phyloP scores from a whole-genome alignment of 2,888 invertebrate species.

The Archips crataeganus region DNA sequence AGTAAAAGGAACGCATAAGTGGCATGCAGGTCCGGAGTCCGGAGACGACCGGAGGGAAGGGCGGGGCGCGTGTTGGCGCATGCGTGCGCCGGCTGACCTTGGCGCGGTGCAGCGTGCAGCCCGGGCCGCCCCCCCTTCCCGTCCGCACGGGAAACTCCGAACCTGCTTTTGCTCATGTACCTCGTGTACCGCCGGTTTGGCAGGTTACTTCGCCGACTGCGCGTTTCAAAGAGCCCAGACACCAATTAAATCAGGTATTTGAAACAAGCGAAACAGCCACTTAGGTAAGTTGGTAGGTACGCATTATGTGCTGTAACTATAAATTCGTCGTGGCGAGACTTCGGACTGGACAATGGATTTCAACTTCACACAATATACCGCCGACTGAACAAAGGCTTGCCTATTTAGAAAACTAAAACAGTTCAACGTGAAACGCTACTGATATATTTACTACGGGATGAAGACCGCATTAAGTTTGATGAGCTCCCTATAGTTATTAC shows the following conservation, averaged over 20 bases:
- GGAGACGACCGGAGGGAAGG: slow-evolving; percentile 47
- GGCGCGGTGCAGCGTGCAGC: slow-evolving; percentile 83
- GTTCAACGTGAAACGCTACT: neutral
- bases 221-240: slow-evolving; percentile 69
- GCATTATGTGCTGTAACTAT: slow-evolving; percentile 13
- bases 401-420: neutral
- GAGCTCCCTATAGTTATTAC: too few relatives aligned
- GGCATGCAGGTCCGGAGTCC: slow-evolving; percentile 64
- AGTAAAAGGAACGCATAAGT: slow-evolving; percentile 69
- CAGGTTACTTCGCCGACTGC: slow-evolving; percentile 74
- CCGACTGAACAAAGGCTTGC: neutral
- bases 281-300: slow-evolving; percentile 1
- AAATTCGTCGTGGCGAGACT: slow-evolving; percentile 6
- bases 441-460: too few relatives aligned
- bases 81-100: slow-evolving; percentile 83
- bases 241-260: slow-evolving; percentile 56
- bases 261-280: slow-evolving; percentile 18
- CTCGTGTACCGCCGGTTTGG: slow-evolving; percentile 77
- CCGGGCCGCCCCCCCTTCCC: slow-evolving; percentile 54
- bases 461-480: too few relatives aligned
- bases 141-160: slow-evolving; percentile 60
- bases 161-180: slow-evolving; percentile 63
- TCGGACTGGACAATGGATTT: neutral
- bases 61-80: slow-evolving; percentile 65
- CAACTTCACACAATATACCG: slow-evolving; percentile 6